Conservation (phyloP, 2,888 invertebrate species). For the Criorhina ranunculi region DNA sequence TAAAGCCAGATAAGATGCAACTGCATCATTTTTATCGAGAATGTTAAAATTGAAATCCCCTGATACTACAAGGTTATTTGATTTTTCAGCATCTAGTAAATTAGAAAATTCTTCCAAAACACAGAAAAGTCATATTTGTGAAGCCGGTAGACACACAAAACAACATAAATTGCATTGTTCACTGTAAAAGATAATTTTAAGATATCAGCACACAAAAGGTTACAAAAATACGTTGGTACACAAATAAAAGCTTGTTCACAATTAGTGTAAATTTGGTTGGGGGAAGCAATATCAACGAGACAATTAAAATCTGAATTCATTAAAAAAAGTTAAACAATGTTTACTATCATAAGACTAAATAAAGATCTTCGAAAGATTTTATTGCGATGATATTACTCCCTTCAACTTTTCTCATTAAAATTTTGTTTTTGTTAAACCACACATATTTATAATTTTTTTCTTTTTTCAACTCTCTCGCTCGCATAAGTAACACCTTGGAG, state of each 20-base stretch:
- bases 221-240: background rate
- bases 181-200: background rate
- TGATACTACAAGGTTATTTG: too few relatives aligned
- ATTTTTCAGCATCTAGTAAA: too few relatives aligned
- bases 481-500: background rate
- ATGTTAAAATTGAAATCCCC: too few relatives aligned
- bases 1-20: too few relatives aligned
- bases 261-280: background rate
- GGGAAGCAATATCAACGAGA: background rate
- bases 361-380: background rate
- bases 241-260: background rate
- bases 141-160: too few relatives aligned
- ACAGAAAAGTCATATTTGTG: too few relatives aligned
- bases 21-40: too few relatives aligned
- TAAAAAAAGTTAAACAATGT: background rate
- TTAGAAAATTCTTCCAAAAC: too few relatives aligned
- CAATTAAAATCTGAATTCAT: background rate
- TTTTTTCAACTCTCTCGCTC: background rate
- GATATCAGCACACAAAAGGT: too few relatives aligned
- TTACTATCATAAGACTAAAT: background rate
- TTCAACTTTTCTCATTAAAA: background rate
- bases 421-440: background rate
- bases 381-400: background rate
- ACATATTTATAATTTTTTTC: conserved; percentile 3
- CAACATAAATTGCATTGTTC: too few relatives aligned